phyloP scores from a whole-genome alignment of 2,113 vertebrate species.

The Rhea americana region DNA sequence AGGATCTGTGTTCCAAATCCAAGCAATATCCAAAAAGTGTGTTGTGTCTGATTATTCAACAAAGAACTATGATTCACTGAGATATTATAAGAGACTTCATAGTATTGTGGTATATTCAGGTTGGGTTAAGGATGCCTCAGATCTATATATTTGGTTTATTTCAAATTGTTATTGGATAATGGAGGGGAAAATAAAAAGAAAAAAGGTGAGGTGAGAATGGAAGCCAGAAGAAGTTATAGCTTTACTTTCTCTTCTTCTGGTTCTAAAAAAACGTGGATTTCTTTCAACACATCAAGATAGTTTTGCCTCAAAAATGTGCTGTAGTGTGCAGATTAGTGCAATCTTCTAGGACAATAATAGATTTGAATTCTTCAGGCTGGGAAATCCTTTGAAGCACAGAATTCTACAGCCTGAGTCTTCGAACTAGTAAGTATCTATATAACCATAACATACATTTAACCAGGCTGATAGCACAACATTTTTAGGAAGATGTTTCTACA shows the following conservation, averaged over 20 bases:
- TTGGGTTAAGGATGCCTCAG: not conserved
- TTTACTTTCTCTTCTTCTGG: not conserved
- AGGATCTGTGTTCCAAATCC: not conserved
- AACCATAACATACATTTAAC: too few species aligned
- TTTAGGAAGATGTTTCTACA: not conserved
- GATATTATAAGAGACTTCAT: not conserved
- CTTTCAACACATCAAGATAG: not conserved
- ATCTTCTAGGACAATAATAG: not conserved
- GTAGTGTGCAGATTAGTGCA: not conserved
- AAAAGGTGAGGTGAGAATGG: fast-evolving
- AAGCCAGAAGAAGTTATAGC: not conserved
- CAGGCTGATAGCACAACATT: not conserved
- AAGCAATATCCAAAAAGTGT: not conserved
- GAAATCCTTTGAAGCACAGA: not conserved
- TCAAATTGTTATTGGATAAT: not conserved
- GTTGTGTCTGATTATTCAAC: not conserved
- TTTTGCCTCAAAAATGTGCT: not conserved
- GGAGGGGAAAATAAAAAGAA: not conserved
- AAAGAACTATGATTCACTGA: not conserved
- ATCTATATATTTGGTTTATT: not conserved
- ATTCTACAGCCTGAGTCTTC: not conserved
- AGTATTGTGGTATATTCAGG: not conserved
- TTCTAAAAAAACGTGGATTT: not conserved
- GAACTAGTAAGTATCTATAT: not conserved
- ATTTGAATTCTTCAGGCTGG: not conserved